phyloP scores from a whole-genome alignment of 2,888 invertebrate species.

The Aspidiotus destructor region DNA sequence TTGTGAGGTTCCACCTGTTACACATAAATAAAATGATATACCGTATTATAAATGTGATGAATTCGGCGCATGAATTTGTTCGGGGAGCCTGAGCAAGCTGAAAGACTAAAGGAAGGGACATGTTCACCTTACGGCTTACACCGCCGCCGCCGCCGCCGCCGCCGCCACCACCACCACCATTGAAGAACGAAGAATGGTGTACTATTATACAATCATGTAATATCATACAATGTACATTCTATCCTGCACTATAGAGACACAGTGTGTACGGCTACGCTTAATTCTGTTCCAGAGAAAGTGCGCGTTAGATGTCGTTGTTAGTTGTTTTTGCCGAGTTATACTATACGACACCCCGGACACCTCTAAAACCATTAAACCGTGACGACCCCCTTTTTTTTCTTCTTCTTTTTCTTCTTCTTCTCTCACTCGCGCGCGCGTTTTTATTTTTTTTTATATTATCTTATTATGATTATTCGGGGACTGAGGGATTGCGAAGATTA shows the following conservation, averaged over 20 bases:
- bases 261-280: conserved; percentile 22
- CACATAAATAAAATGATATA: too few relatives aligned
- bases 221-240: too few relatives aligned
- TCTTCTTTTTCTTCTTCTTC: background rate
- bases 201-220: too few relatives aligned
- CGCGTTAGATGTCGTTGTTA: conserved; percentile 27
- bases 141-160: too few relatives aligned
- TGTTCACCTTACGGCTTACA: too few relatives aligned
- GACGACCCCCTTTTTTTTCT: conserved; percentile 33
- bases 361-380: conserved; percentile 36
- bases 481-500: conserved; percentile 34
- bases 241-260: background rate
- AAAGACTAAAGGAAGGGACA: too few relatives aligned
- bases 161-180: too few relatives aligned
- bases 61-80: too few relatives aligned
- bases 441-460: conserved; percentile 34
- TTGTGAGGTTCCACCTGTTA: too few relatives aligned
- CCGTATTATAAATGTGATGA: too few relatives aligned
- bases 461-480: conserved; percentile 39
- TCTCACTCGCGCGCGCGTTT: background rate
- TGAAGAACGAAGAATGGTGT: too few relatives aligned
- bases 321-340: conserved; percentile 33
- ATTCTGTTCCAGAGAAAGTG: conserved; percentile 30
- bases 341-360: conserved; percentile 35
- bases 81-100: too few relatives aligned